Conservation (phyloP, 1,140 invertebrate genomes). For the Euura saliciscinereae region DNA sequence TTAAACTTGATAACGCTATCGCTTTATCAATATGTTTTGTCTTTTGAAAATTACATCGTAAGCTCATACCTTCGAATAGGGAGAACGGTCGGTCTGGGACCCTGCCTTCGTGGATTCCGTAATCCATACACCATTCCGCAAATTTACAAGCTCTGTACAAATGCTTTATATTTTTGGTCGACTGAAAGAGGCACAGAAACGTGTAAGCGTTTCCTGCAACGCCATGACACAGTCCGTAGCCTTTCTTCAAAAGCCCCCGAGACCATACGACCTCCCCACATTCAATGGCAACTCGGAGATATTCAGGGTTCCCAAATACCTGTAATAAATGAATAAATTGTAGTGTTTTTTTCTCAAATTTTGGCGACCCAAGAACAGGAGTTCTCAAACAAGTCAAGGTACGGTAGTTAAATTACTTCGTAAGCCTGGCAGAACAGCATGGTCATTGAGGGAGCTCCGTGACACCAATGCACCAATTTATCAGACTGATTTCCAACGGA, state of each 20-base stretch:
- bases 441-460: conserved; percentile 89
- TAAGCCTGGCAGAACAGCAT: conserved; percentile 78
- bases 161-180: conserved; percentile 73
- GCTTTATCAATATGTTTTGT: background rate
- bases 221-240: conserved; percentile 92
- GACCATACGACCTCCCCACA: conserved; percentile 84
- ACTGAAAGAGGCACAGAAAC: conserved; percentile 81
- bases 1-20: too few species aligned
- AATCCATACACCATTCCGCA: conserved; percentile 82
- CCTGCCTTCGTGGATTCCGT: conserved; percentile 70
- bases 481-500: conserved; percentile 75
- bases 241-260: conserved; percentile 85
- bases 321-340: conserved; percentile 42
- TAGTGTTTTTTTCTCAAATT: too few species aligned
- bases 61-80: conserved; percentile 79
- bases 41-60: conserved; percentile 13
- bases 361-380: too few species aligned
- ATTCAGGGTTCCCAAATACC: conserved; percentile 76
- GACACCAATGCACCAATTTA: conserved; percentile 93
- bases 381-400: conserved; percentile 9
- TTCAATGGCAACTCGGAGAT: conserved; percentile 73
- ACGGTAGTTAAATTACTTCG: conserved; percentile 63
- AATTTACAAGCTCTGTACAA: conserved; percentile 82
- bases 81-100: conserved; percentile 81
- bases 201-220: conserved; percentile 90